Evolutionary conservation across 2,888 invertebrate genomes (phyloP).

Genomic region (Agriotes lineatus): DNA sequence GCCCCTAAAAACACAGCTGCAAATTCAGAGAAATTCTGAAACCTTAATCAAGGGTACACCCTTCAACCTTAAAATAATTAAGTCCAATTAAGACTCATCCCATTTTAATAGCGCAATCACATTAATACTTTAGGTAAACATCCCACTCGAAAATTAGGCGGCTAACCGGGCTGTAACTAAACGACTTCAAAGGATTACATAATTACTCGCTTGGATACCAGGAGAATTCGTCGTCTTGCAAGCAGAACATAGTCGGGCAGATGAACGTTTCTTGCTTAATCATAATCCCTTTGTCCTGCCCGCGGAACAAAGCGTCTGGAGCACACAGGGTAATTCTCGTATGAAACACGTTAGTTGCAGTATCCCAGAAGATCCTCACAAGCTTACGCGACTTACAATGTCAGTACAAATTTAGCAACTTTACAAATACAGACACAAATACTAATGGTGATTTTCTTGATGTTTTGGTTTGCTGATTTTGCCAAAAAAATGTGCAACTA

Average conservation of each 20-base stretch:
- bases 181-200: conserved; percentile 11
- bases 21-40: too few species aligned
- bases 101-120: neutral
- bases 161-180: neutral
- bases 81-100: too few species aligned
- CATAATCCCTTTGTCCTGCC: conserved; percentile 21
- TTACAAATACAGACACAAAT: too few species aligned
- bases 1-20: too few species aligned
- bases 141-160: conserved; percentile 7
- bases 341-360: neutral
- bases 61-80: too few species aligned
- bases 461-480: too few species aligned
- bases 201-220: conserved; percentile 18
- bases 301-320: conserved; percentile 4
- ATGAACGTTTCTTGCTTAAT: conserved; percentile 4
- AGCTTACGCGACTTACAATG: too few species aligned
- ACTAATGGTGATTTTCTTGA: too few species aligned
- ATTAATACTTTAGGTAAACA: neutral
- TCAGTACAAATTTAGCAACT: too few species aligned
- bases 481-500: too few species aligned
- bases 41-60: too few species aligned
- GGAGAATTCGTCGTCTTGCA: conserved; percentile 1
- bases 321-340: conserved; percentile 8
- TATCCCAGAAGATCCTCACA: too few species aligned
- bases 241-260: neutral